Evolutionary conservation across 2,113 vertebrate genomes (phyloP).

Genomic region (Myotis brandtii): DNA sequence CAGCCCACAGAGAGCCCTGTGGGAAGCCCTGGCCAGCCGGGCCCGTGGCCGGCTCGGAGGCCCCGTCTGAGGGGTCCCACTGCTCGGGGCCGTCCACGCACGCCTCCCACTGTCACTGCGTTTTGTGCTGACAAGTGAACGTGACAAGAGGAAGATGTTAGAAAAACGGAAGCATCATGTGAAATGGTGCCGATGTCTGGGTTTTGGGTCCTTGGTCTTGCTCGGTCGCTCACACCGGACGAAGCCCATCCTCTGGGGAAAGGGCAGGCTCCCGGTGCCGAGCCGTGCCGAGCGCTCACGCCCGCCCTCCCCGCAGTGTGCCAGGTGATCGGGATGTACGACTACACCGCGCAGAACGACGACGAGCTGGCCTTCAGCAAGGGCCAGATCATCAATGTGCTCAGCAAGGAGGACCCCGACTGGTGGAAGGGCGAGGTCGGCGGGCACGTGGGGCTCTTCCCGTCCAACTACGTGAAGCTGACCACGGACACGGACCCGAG

Average conservation of each 20-base stretch:
- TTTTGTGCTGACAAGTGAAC: not conserved
- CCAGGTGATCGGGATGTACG: conserved; percentile 99
- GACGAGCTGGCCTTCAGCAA: conserved; percentile 98
- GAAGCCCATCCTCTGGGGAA: not conserved
- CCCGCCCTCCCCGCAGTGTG: conserved; percentile 88
- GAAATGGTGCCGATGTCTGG: not conserved
- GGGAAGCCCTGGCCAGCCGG: too few relatives aligned
- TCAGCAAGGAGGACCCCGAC: conserved; percentile 98
- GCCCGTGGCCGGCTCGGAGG: not conserved
- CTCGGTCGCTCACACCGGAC: not conserved
- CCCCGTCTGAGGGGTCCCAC: not conserved
- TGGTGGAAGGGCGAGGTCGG: conserved; percentile 99
- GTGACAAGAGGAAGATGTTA: not conserved
- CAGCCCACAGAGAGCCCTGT: not conserved
- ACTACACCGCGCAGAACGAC: conserved; percentile 98
- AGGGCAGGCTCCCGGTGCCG: too few relatives aligned
- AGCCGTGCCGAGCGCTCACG: rapidly evolving
- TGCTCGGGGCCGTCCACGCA: too few relatives aligned
- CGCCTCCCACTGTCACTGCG: rapidly evolving
- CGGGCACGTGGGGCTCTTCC: conserved; percentile 97
- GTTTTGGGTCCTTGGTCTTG: not conserved
- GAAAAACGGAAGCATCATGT: not conserved
- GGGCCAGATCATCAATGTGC: conserved; percentile 97
- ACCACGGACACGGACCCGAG: conserved; percentile 98
- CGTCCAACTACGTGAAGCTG: conserved; percentile 99